Evolutionary conservation across 2,113 vertebrate genomes (phyloP).

Genomic region (Tachysurus fulvidraco): DNA sequence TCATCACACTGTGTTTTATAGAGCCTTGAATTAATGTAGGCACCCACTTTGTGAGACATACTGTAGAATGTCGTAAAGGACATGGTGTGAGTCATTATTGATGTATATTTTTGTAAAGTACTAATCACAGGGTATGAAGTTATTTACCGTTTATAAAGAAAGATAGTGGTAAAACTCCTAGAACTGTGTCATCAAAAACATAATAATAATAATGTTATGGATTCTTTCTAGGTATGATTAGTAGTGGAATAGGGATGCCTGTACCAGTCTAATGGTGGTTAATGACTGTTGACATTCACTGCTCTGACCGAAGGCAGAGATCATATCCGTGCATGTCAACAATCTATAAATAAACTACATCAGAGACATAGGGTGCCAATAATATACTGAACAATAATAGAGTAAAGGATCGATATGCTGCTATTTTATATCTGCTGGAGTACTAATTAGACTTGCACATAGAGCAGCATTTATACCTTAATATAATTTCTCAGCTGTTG

Average conservation of each 20-base stretch:
- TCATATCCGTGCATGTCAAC: conserved; percentile 38
- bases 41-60: not conserved
- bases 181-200: not conserved
- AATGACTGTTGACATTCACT: conserved; percentile 42
- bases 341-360: conserved; percentile 26
- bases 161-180: not conserved
- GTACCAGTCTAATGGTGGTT: not conserved
- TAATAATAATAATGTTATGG: not conserved
- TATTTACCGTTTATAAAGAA: not conserved
- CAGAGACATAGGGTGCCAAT: not conserved
- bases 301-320: conserved; percentile 35
- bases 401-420: not conserved
- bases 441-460: not conserved
- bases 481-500: conserved; percentile 60
- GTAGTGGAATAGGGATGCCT: conserved; percentile 25
- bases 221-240: conserved; percentile 6
- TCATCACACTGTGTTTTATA: not conserved
- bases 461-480: not conserved
- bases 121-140: not conserved
- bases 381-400: not conserved
- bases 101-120: conserved; percentile 13
- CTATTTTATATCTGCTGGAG: not conserved
- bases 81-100: conserved; percentile 5
- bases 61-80: not conserved
- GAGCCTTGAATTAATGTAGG: conserved; percentile 2